phyloP scores from a whole-genome alignment of 2,888 invertebrate species.

The Argynnis bischoffii region DNA sequence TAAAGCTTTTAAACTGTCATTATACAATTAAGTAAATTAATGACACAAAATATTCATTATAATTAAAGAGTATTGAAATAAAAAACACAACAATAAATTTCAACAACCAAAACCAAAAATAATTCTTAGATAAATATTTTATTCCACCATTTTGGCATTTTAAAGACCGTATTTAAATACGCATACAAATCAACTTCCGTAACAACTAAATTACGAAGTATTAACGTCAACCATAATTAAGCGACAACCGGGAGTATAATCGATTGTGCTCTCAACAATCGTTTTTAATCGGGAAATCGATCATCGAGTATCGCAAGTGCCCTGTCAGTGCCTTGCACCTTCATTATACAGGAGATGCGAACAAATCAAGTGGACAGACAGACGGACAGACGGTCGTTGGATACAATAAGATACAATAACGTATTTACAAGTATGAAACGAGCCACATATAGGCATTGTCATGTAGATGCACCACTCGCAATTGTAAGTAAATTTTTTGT shows the following conservation, averaged over 20 bases:
- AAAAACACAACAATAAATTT: no score
- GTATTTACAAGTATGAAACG: conserved; percentile 67
- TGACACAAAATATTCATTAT: no score
- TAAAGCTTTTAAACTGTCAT: no score
- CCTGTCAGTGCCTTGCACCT: conserved; percentile 63
- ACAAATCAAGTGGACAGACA: conserved; percentile 68
- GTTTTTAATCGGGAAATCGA: conserved; percentile 64
- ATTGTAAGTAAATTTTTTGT: conserved; percentile 40
- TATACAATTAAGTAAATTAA: no score
- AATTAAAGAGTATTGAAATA: no score
- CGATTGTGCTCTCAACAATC: conserved; percentile 60
- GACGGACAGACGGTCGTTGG: conserved; percentile 64
- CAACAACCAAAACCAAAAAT: no score
- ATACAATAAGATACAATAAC: conserved; percentile 58
- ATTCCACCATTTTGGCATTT: no score
- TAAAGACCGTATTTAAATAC: no score
- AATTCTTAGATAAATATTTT: no score
- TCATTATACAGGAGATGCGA: conserved; percentile 71
- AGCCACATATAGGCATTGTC: conserved; percentile 49
- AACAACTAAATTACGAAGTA: conserved; percentile 31
- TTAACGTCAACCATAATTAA: conserved; percentile 55
- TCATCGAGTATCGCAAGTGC: conserved; percentile 57
- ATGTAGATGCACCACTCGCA: conserved; percentile 35
- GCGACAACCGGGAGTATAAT: conserved; percentile 52
- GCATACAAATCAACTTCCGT: conserved; percentile 16